These are phyloP conservation scores for Hydrophis major DNA, from an alignment of 2,797 vertebrate species.

Conservation along the genomic window DNA sequence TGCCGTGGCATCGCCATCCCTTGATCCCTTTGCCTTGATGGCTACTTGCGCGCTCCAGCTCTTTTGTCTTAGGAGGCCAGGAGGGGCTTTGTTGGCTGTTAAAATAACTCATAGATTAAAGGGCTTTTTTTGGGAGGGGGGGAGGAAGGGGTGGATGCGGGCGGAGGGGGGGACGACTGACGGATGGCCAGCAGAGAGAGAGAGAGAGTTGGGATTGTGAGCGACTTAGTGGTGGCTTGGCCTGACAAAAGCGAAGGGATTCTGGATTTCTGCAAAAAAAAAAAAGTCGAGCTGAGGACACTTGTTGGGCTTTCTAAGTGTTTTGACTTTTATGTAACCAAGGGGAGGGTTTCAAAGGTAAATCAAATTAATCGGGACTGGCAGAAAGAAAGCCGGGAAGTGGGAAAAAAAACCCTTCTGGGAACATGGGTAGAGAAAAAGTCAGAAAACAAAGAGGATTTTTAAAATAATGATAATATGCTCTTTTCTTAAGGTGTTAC, in stretches of 20 bases:
- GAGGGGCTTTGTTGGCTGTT: not conserved
- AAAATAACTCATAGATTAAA: not conserved
- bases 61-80: not conserved
- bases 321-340: not conserved
- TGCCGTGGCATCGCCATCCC: not conserved
- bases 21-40: not conserved
- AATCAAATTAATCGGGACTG: no score
- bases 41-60: not conserved
- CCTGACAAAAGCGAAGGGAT: not conserved
- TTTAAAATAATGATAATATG: not conserved
- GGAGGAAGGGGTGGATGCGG: no score
- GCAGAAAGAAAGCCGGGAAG: not conserved
- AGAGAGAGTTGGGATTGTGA: no score
- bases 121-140: not conserved
- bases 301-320: not conserved
- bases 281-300: not conserved
- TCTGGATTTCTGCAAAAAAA: not conserved
- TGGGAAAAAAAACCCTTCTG: not conserved
- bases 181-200: not conserved
- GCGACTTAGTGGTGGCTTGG: not conserved
- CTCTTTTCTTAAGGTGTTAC: not conserved
- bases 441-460: not conserved
- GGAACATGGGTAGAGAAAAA: no score
- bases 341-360: not conserved
- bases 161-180: rapidly evolving